Percentiles rank a stretch among this genome's conserved stretches.
These are phyloP conservation scores for Alexandromys fortis DNA, from an alignment of 2,113 vertebrate species.

Conservation along the genomic window DNA sequence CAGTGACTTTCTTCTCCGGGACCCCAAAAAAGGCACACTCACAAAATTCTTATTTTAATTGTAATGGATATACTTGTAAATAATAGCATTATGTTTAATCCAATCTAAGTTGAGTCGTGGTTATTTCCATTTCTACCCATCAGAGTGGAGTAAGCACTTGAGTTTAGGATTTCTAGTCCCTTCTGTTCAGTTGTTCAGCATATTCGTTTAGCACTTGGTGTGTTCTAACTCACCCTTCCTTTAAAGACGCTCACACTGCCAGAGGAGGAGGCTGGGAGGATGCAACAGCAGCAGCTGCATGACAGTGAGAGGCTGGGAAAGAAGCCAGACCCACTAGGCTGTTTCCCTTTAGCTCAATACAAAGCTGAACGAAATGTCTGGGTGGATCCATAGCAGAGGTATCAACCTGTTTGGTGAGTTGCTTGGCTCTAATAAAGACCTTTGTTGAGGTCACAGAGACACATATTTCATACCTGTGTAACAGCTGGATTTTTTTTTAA, in stretches of 20 bases:
- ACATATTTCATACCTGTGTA: slow-evolving; percentile 12
- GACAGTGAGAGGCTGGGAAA: too few species aligned
- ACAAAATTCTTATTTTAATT: neutral
- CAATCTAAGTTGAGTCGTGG: neutral
- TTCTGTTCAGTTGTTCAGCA: neutral
- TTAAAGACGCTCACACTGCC: neutral
- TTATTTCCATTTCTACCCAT: neutral
- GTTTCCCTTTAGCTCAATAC: neutral
- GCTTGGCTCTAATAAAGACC: neutral
- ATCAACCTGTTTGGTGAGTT: neutral
- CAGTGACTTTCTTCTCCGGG: neutral
- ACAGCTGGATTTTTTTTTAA: slow-evolving; percentile 35
- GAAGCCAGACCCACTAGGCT: neutral
- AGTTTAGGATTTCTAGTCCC: neutral
- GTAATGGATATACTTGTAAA: neutral
- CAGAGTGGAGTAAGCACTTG: neutral
- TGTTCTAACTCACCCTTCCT: neutral
- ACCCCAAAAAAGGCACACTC: neutral
- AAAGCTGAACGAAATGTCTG: neutral
- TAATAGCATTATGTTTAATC: neutral
- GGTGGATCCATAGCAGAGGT: neutral
- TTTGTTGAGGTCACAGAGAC: neutral
- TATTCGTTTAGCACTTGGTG: neutral
- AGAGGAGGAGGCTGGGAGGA: neutral
- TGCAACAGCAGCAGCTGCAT: neutral